Conservation (phyloP, 2,888 invertebrate genomes). For the Aspidiotus rigidus region DNA sequence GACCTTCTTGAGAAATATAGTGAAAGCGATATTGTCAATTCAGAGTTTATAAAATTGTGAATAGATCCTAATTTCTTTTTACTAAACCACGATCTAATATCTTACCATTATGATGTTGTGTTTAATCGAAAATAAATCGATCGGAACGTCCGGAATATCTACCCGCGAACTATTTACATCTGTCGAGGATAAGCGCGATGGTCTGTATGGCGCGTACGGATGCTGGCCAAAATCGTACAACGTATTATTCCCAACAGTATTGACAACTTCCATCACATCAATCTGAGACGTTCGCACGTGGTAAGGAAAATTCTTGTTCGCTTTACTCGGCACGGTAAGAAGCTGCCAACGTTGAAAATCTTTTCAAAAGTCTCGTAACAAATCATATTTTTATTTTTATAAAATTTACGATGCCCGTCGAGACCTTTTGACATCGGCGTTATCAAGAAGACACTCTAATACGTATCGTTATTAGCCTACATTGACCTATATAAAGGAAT, state of each 20-base stretch:
- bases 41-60: no score
- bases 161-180: slow-evolving; percentile 29
- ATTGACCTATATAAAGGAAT: neutral
- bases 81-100: no score
- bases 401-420: neutral
- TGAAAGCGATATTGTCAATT: no score
- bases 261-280: slow-evolving; percentile 56
- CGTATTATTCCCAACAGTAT: slow-evolving; percentile 46
- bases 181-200: slow-evolving; percentile 31
- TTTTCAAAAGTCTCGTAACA: neutral
- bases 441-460: neutral
- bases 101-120: neutral
- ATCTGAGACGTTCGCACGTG: slow-evolving; percentile 80
- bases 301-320: slow-evolving; percentile 82
- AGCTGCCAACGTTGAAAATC: slow-evolving; percentile 50
- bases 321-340: slow-evolving; percentile 71
- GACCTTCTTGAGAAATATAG: no score
- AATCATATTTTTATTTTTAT: neutral
- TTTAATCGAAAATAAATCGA: slow-evolving; percentile 41
- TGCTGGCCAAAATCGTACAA: slow-evolving; percentile 56
- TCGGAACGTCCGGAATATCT: slow-evolving; percentile 37
- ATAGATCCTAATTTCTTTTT: no score
- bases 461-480: neutral
- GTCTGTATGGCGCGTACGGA: slow-evolving; percentile 51
- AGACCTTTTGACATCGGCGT: neutral